Conservation (phyloP, 2,113 vertebrate genomes). For the Falco punctatus region DNA sequence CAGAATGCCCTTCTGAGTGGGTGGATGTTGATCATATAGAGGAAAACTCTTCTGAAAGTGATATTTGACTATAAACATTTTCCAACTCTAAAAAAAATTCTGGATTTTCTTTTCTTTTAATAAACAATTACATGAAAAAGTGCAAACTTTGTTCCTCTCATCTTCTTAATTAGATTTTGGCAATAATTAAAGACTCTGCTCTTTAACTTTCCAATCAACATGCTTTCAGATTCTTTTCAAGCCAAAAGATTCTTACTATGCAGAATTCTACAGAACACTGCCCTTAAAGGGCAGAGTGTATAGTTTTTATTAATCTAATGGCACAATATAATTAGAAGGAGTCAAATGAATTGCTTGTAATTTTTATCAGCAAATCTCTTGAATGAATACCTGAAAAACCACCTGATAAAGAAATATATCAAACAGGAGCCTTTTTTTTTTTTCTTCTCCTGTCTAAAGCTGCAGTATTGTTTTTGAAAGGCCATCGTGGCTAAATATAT, state of each 20-base stretch:
- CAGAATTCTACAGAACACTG: background rate
- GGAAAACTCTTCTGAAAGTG: background rate
- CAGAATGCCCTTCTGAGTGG: background rate
- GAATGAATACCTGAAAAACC: background rate
- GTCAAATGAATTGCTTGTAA: background rate
- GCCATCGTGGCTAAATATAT: background rate
- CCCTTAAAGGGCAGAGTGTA: background rate
- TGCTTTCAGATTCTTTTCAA: slow-evolving; percentile 1
- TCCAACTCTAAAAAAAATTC: background rate
- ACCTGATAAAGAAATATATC: background rate
- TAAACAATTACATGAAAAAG: slow-evolving; percentile 2
- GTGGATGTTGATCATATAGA: background rate
- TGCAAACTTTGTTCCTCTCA: background rate
- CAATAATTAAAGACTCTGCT: background rate
- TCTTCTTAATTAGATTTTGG: background rate
- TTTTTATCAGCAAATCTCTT: background rate
- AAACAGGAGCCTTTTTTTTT: background rate
- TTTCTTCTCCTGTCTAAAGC: background rate
- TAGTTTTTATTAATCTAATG: background rate
- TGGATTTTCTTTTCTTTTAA: slow-evolving; percentile 9
- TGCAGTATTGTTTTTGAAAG: background rate
- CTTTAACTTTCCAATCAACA: background rate
- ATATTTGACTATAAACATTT: background rate
- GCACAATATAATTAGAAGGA: background rate
- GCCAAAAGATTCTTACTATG: background rate